Percentiles rank a stretch among this genome's conserved stretches.
Evolutionary conservation across 1,140 invertebrate species (phyloP).

Genomic region (Penaeus indicus): DNA sequence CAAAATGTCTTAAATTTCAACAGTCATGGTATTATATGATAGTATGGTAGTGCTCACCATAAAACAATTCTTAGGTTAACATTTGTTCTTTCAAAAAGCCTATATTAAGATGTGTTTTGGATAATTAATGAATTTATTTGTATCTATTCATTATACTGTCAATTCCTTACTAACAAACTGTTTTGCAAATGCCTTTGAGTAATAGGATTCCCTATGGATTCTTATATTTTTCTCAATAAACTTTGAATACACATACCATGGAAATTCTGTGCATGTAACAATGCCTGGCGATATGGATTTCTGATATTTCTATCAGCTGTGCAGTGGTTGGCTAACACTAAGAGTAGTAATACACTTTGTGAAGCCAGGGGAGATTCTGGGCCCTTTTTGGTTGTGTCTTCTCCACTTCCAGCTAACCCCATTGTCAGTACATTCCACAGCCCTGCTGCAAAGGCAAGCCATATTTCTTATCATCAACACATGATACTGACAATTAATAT

Average conservation of each 20-base stretch:
- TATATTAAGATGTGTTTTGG: neutral
- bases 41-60: neutral
- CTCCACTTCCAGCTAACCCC: conserved; percentile 73
- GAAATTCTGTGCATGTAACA: conserved; percentile 82
- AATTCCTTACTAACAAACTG: neutral
- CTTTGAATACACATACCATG: conserved; percentile 69
- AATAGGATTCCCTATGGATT: neutral
- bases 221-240: neutral
- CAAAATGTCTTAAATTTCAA: too few species aligned
- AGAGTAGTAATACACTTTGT: conserved; percentile 87
- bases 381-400: conserved; percentile 72
- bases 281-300: conserved; percentile 87
- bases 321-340: conserved; percentile 91
- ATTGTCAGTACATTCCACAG: conserved; percentile 84
- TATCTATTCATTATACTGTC: neutral
- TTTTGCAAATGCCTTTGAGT: neutral
- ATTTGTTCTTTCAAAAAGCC: neutral
- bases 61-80: neutral
- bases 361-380: conserved; percentile 89
- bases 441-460: conserved; percentile 75
- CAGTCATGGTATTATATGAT: too few species aligned
- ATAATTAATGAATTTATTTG: neutral
- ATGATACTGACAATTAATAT: too few species aligned
- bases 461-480: too few species aligned
- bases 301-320: conserved; percentile 69